These are phyloP conservation scores for Chrysodeixis includens DNA, from an alignment of 2,888 invertebrate genomes.

Conservation along the genomic window DNA sequence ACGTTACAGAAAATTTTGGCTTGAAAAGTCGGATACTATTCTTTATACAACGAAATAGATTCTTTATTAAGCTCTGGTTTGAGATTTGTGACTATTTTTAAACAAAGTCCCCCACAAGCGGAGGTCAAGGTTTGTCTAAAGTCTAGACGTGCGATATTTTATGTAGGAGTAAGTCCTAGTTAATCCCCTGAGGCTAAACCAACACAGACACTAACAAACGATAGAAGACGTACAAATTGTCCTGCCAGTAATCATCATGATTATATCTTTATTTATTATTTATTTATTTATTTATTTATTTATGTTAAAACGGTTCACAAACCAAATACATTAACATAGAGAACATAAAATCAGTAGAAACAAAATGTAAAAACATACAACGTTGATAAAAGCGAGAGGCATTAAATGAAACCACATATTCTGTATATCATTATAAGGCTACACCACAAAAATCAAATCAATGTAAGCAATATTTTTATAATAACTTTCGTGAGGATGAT, in stretches of 20 bases:
- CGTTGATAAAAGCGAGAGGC: too few species aligned
- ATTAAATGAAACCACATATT: too few species aligned
- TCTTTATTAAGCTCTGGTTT: background rate
- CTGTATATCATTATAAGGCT: too few species aligned
- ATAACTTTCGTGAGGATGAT: too few species aligned
- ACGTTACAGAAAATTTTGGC: background rate
- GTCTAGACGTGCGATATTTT: background rate
- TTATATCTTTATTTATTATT: too few species aligned
- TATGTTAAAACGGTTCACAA: too few species aligned
- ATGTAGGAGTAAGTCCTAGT: background rate
- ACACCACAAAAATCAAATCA: too few species aligned
- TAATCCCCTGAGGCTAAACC: background rate
- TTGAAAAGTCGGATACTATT: background rate
- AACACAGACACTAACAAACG: background rate
- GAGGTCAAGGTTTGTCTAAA: background rate
- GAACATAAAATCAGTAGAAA: too few species aligned
- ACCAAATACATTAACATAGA: too few species aligned
- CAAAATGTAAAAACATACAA: too few species aligned
- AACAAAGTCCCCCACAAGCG: background rate
- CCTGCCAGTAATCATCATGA: background rate
- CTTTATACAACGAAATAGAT: background rate
- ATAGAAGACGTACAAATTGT: background rate
- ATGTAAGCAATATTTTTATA: too few species aligned
- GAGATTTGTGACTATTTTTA: background rate
- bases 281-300: too few species aligned